A percentile compares a stretch with the other conserved stretches of the same genome.
Evolutionary conservation across 1,140 invertebrate species (phyloP).

Genomic region (Listronotus oregonensis): DNA sequence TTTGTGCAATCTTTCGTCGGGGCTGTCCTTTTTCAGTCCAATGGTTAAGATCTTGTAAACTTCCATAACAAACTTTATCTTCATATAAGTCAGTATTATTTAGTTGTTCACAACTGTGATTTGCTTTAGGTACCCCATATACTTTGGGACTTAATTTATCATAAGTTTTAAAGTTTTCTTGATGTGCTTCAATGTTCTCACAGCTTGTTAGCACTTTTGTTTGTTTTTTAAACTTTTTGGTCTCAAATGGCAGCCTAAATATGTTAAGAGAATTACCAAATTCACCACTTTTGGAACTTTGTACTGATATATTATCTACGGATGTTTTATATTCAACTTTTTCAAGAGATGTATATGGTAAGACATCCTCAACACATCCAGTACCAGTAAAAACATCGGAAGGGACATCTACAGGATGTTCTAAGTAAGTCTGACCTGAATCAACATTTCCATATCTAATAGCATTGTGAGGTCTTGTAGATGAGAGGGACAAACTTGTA

Average conservation of each 20-base stretch:
- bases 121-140: conserved; percentile 57
- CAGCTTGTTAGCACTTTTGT: conserved; percentile 47
- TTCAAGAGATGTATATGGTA: not conserved
- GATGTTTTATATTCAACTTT: conserved; percentile 46
- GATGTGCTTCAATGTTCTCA: conserved; percentile 47
- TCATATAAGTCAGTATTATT: conserved; percentile 48
- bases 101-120: conserved; percentile 65
- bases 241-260: conserved; percentile 50
- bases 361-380: not conserved
- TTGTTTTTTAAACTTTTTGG: conserved; percentile 43
- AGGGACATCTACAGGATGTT: conserved; percentile 53
- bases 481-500: conserved; percentile 26
- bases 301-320: conserved; percentile 60
- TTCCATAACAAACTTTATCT: conserved; percentile 51
- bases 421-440: conserved; percentile 39
- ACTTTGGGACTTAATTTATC: conserved; percentile 66
- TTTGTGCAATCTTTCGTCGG: conserved; percentile 44
- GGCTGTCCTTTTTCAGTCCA: conserved; percentile 33
- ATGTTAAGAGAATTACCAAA: conserved; percentile 43
- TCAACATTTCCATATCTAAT: conserved; percentile 36
- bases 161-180: conserved; percentile 35
- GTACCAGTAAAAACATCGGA: not conserved
- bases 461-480: conserved; percentile 33
- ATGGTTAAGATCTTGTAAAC: conserved; percentile 51
- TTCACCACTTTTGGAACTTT: conserved; percentile 61